These are phyloP conservation scores for Microcebus jonahi DNA, from an alignment of 2,113 vertebrate species.

Conservation along the genomic window DNA sequence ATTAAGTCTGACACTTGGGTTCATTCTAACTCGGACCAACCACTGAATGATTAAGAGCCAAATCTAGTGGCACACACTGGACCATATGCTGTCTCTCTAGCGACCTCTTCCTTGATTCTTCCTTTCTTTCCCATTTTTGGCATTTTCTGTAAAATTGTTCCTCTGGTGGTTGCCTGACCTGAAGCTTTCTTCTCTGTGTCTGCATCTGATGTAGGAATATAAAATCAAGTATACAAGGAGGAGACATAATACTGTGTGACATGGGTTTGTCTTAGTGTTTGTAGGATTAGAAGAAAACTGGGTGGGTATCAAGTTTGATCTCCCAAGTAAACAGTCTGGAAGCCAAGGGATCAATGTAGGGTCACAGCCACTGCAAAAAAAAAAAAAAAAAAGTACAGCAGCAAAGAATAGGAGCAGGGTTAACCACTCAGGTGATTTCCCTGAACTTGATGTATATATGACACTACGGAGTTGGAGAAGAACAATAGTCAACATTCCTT, in stretches of 20 bases:
- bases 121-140: background rate
- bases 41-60: background rate
- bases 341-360: background rate
- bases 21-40: background rate
- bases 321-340: background rate
- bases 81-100: background rate
- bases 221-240: background rate
- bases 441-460: background rate
- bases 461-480: fast-evolving
- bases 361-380: background rate
- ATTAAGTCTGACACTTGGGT: background rate
- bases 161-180: background rate
- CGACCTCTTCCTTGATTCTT: background rate
- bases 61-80: background rate
- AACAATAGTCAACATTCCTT: background rate
- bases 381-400: background rate
- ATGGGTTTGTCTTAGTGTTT: background rate
- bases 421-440: background rate
- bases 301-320: background rate
- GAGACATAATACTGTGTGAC: background rate
- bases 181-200: background rate
- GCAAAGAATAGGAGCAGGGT: background rate
- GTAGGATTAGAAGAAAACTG: background rate
- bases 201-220: background rate
- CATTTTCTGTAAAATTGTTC: background rate